Evolutionary conservation across 2,113 vertebrate genomes (phyloP).

Genomic region (Oreochromis spilurus): DNA sequence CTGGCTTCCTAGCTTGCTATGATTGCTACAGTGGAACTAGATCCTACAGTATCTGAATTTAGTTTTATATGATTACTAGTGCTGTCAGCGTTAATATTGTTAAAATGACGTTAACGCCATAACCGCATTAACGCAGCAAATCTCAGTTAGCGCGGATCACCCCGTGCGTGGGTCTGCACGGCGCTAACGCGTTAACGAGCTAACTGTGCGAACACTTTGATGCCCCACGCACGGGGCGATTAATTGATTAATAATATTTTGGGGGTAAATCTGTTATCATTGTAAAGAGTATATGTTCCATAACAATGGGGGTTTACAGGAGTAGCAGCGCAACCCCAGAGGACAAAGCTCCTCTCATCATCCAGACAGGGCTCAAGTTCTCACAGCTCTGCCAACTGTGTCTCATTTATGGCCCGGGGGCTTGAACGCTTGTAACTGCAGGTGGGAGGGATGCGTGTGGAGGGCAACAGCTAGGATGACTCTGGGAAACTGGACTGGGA

Average conservation of each 20-base stretch:
- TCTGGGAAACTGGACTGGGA: conserved; percentile 2
- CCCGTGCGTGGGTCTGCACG: neutral
- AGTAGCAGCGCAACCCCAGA: neutral
- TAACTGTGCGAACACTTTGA: neutral
- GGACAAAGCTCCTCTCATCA: conserved; percentile 11
- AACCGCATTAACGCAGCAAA: accelerated
- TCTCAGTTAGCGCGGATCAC: accelerated
- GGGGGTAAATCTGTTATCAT: accelerated
- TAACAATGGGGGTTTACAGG: neutral
- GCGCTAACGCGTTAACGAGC: accelerated
- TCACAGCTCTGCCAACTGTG: conserved; percentile 4
- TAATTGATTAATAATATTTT: neutral
- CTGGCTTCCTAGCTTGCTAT: neutral
- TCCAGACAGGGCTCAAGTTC: neutral
- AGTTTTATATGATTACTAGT: neutral
- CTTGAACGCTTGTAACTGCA: neutral
- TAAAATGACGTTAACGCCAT: accelerated
- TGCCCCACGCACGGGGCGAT: too few relatives aligned
- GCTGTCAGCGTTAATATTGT: accelerated
- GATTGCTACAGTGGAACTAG: neutral
- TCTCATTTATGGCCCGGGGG: neutral
- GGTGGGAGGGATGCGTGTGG: neutral
- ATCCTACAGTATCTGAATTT: accelerated
- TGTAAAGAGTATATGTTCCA: neutral
- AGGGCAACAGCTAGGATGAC: neutral